Evolutionary conservation across 2,113 vertebrate species (phyloP), one percentile per base, ranked within the genome.

Genomic region (Erpornis zantholeuca): DNA sequence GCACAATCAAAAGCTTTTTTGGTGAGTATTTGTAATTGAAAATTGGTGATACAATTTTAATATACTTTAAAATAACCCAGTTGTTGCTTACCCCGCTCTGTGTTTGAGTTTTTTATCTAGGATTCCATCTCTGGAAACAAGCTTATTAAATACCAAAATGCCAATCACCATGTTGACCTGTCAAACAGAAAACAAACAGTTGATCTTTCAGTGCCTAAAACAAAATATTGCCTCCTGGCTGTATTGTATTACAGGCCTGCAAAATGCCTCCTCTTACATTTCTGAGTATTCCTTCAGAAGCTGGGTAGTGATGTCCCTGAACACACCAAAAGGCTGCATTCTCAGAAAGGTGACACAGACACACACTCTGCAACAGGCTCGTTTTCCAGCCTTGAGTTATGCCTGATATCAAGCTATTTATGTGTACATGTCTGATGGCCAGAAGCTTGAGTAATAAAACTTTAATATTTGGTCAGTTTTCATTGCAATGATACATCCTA

Each of bases 101-200:
- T 99, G 99, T 98, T 99, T 99, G 96, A 99, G 98, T 96, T 99
- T 99, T 98, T 99, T 99, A 98, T 99, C 99, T 98, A 99, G 98
- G 95, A 99, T 99, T 91, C 99, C 99, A 97, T 99, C 99, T 98
- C 99, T 99, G 98, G 99, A 99, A 98, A 99, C 99, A 97, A 99
- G 98, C 97, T 99, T 99, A 98, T 99, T 99, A 98, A 99, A 99
- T 96, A 99, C 99, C 98, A 99, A 98, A 98, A 99, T 99, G 96
- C 99, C 99, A 97, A 99, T 99, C 98, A 99, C 99, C 99, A 99
- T 99, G 98, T 99, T 99, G 96, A 99, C 99, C 99, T 99, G 98
- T 86, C 97, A 97, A 98, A 98, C 54, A 97, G 86, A 98, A 93
- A 84, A 98, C 56, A 97, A 94, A 95, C 45, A 86, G 75, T 96